Base-by-base conservation (phyloP, 2,888 invertebrate species). In the Pristionchus japonicus region DNA sequence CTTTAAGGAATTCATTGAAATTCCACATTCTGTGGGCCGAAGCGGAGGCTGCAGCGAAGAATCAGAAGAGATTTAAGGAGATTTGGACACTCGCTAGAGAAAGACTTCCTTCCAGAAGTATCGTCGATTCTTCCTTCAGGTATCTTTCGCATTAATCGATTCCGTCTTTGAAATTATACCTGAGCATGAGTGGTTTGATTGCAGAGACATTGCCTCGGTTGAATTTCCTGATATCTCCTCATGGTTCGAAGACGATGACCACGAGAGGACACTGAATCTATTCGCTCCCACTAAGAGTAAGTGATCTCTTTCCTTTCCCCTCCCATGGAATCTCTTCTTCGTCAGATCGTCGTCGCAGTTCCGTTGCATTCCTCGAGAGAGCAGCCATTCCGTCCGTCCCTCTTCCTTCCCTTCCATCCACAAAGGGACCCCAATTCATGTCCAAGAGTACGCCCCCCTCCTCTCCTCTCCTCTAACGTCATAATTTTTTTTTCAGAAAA, bases 11-110 rank as follows among this genome's bases (percentile, higher is more conserved):
- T n/a, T 87, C 87, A 37, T 37, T 87, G 52, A 87, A 87, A 34
- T 87, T 87, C 74, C 87, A 87, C n/a, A 37, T 77, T 40, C 34
- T 87, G 87, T 87, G 87, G 87, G 87, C 49, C 3, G 77, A 87
- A 43, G 34, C 87, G 7, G 74, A 47, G 17, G 87, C 77, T 9
- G 40, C 23, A 15, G 40, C 15, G 17, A 52, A 40, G 34, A 23
- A 87, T n/a, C 6, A 27, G 52, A 40, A 43, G 52, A 49, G 34
- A 52, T 87, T 87, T 57, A 74, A 57, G 77, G 37, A 57, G 13
- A 77, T 87, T 17, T 87, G 87, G 87, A n/a, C 31, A 37, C 52
- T 87, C 15, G 87, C 87, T 23, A 31, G 87, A 37, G 34, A 86
- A 13, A 23, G 86, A 67, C 27, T 37, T 40, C 27, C 64, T 27